These are phyloP conservation scores for Crax fasciolata DNA, from an alignment of 2,797 vertebrate genomes.

Conservation along the genomic window DNA sequence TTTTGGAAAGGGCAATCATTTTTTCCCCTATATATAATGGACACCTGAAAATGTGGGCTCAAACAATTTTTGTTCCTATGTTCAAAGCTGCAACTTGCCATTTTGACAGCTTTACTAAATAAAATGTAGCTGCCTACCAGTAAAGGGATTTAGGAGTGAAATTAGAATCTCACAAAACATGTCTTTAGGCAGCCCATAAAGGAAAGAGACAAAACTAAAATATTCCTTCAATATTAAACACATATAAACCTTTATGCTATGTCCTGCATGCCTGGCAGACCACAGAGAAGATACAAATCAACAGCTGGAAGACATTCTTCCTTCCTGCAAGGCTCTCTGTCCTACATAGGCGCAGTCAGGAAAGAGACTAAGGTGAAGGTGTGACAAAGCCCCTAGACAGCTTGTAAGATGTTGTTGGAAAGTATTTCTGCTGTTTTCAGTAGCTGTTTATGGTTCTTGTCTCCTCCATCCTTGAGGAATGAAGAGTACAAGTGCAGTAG, in stretches of 20 bases:
- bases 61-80: not conserved
- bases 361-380: not conserved
- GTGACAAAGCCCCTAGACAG: not conserved
- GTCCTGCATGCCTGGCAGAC: not conserved
- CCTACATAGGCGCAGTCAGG: not conserved
- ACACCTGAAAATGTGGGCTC: not conserved
- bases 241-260: not conserved
- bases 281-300: not conserved
- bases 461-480: not conserved
- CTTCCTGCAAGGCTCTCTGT: not conserved
- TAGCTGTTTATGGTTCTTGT: not conserved
- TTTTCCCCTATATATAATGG: not conserved
- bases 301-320: not conserved
- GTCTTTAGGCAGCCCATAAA: not conserved
- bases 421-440: not conserved
- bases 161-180: not conserved
- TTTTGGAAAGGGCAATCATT: not conserved
- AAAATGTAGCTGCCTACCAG: not conserved
- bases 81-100: conserved; percentile 3
- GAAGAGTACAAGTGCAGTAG: not conserved
- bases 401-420: not conserved
- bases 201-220: not conserved
- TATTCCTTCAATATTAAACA: not conserved
- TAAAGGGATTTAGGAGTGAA: not conserved
- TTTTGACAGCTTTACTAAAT: conserved; percentile 7